Evolutionary conservation across 2,888 invertebrate genomes (phyloP).

Genomic region (Epinotia ramella): DNA sequence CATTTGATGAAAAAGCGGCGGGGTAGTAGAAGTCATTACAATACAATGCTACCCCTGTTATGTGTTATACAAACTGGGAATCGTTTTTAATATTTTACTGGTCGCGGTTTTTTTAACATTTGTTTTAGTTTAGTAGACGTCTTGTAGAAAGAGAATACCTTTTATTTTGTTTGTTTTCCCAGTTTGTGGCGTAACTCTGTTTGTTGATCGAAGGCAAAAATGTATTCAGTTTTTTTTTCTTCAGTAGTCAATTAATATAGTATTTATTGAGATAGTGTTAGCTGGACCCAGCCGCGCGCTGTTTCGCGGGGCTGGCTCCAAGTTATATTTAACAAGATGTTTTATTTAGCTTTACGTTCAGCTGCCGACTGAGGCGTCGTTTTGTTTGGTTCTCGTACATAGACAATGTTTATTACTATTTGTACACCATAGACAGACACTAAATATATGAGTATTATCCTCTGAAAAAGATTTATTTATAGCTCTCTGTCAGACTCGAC

Average conservation of each 20-base stretch:
- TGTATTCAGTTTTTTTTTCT: slow-evolving; percentile 60
- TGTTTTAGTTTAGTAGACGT: slow-evolving; percentile 48
- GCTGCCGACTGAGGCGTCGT: slow-evolving; percentile 63
- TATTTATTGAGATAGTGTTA: slow-evolving; percentile 64
- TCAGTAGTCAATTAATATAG: slow-evolving; percentile 67
- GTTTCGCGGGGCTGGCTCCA: slow-evolving; percentile 58
- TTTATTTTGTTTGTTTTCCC: slow-evolving; percentile 60
- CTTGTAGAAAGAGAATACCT: slow-evolving; percentile 65
- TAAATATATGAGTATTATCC: slow-evolving; percentile 49
- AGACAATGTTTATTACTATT: slow-evolving; percentile 58
- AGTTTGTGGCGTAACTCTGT: slow-evolving; percentile 54
- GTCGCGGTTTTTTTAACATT: slow-evolving; percentile 49
- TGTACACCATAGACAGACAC: slow-evolving; percentile 62
- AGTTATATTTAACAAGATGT: slow-evolving; percentile 54
- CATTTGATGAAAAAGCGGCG: neutral
- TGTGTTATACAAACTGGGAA: slow-evolving; percentile 45
- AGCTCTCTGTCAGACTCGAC: slow-evolving; percentile 55
- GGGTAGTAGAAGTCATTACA: neutral
- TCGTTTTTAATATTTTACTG: slow-evolving; percentile 45
- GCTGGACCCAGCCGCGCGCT: slow-evolving; percentile 57
- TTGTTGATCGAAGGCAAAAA: slow-evolving; percentile 47
- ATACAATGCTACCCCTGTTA: neutral
- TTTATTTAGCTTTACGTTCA: slow-evolving; percentile 59
- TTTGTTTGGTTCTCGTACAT: slow-evolving; percentile 62
- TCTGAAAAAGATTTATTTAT: slow-evolving; percentile 49